phyloP scores from a whole-genome alignment of 2,113 vertebrate species.

The Mesitornis unicolor region DNA sequence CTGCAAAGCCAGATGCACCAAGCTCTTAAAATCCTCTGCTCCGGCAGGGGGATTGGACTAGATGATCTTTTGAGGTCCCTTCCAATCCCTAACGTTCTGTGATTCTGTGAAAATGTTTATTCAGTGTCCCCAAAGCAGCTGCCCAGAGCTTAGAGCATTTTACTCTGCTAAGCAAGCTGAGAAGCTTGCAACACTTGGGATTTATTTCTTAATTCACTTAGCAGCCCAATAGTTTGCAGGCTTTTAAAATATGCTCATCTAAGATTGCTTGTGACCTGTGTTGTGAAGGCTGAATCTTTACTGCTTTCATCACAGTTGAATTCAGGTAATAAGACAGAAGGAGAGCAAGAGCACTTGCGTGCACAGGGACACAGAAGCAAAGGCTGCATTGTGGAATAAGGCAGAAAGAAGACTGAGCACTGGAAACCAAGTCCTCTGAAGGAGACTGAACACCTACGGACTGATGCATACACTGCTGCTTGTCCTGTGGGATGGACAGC shows the following conservation, averaged over 20 bases:
- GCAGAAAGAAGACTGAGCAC: not conserved
- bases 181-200: not conserved
- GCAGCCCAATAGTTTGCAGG: not conserved
- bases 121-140: not conserved
- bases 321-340: not conserved
- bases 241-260: not conserved
- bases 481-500: accelerated
- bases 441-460: accelerated
- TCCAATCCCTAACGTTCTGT: too few species aligned
- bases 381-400: accelerated
- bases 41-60: too few species aligned
- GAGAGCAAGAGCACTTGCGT: not conserved
- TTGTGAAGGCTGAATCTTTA: not conserved
- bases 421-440: not conserved
- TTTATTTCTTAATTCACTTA: not conserved
- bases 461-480: accelerated
- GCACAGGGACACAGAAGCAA: accelerated
- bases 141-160: not conserved
- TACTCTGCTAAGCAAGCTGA: not conserved
- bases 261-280: not conserved
- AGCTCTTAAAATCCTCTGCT: not conserved
- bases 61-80: too few species aligned
- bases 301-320: not conserved
- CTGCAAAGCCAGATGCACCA: not conserved
- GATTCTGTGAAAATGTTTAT: not conserved